These are phyloP conservation scores for Drosophila putrida DNA, from an alignment of 2,888 invertebrate genomes.

Conservation along the genomic window DNA sequence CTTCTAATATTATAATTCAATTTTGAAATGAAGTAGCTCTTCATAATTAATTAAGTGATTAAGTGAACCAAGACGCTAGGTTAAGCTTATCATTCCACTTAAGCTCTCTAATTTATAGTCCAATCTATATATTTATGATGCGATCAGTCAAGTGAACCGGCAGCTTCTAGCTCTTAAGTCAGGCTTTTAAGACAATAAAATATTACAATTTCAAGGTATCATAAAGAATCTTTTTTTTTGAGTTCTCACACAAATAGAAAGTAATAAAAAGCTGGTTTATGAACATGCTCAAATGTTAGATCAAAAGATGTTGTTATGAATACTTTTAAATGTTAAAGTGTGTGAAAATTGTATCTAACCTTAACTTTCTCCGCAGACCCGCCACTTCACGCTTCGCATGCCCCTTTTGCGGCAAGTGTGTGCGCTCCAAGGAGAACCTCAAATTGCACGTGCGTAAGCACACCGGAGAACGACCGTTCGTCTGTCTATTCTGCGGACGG, in stretches of 20 bases:
- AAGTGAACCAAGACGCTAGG: too few species aligned
- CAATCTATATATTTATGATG: too few species aligned
- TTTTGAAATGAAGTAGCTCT: too few species aligned
- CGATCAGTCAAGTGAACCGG: too few species aligned
- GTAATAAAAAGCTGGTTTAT: too few species aligned
- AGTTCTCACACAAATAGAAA: background rate
- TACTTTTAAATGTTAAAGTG: background rate
- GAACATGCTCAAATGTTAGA: background rate
- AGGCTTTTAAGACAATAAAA: too few species aligned
- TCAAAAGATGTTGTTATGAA: background rate
- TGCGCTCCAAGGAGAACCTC: slow-evolving; percentile 94
- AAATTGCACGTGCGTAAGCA: slow-evolving; percentile 95
- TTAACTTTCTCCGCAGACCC: slow-evolving; percentile 63
- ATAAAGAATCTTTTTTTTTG: background rate
- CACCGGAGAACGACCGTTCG: slow-evolving; percentile 95
- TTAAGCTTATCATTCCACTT: too few species aligned
- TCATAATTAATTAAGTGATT: too few species aligned
- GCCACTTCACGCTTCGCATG: slow-evolving; percentile 90
- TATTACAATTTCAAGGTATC: too few species aligned
- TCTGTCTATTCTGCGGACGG: slow-evolving; percentile 94
- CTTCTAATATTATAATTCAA: too few species aligned
- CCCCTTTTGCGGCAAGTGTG: slow-evolving; percentile 95
- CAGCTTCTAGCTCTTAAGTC: too few species aligned
- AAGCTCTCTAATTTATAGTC: too few species aligned
- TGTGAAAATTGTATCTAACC: background rate